Base-by-base conservation (phyloP, 2,888 invertebrate genomes). In the Nemurella pictetii region DNA sequence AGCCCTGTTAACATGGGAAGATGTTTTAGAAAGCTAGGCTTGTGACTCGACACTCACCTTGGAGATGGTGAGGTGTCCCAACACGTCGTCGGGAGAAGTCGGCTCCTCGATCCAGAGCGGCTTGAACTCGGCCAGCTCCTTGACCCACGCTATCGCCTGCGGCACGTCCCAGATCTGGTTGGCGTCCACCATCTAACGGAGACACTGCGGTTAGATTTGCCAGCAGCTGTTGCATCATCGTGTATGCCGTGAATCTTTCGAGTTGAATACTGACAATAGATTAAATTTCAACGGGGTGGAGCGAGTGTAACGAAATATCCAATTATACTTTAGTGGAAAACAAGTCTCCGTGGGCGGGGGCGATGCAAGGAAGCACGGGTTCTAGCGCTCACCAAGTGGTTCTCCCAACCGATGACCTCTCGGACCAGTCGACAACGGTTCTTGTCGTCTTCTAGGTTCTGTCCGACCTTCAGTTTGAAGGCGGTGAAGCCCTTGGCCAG, bases 51-150 rank as follows among this genome's bases (percentile, higher is more conserved):
- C n/a, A n/a, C n/a, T n/a, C n/a, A 95, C 96, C 89, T 94, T 93
- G 0, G 96, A 93, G 87, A 98, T 97, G 82, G 92, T 91, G 0
- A 94, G 94, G 90, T 98, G 97, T 0, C 97, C 98, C n/a, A 97
- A 90, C 1, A 97, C 92, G 89, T 98, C 98, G 89, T 98, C 98
- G 0, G 97, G 97, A 1, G 95, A 96, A 0, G 98, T 98, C 0
- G 98, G 98, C 89, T 98, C 98, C 90, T 98, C 98, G 85, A 98
- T 97, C 97, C 97, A 98, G 84, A 94, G 90, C 0, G 95, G 94
- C 87, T 95, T 95, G 88, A 94, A 94, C 74, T 94, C 93, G 0
- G 94, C 93, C 85, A 98, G 90, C 84, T 94, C 90, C 89, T 94
- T 94, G 94, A 97, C 95, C 96, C 97, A 97, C 15, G 94, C 94